Percentiles rank a stretch among this genome's conserved stretches.
phyloP scores from a whole-genome alignment of 2,797 vertebrate genomes.

The Pseudochirops cupreus region DNA sequence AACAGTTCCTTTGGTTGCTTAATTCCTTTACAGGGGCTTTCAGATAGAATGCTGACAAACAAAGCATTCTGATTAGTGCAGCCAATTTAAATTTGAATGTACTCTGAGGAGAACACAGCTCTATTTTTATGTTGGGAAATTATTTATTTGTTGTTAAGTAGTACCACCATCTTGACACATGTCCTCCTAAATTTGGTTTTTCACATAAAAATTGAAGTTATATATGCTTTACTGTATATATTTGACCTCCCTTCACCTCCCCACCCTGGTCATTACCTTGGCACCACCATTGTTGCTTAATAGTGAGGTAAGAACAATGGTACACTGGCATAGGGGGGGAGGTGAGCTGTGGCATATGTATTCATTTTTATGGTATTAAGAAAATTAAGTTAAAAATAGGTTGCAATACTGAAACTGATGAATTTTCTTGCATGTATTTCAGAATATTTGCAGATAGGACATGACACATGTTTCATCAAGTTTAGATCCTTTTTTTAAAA shows the following conservation, averaged over 20 bases:
- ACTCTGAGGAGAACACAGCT: not conserved
- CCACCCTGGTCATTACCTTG: not conserved
- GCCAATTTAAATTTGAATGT: not conserved
- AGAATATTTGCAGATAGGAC: not conserved
- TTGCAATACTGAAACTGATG: not conserved
- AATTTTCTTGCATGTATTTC: not conserved
- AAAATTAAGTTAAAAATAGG: not conserved
- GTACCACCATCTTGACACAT: not conserved
- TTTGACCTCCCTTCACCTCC: not conserved
- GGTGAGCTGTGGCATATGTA: not conserved
- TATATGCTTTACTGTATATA: not conserved
- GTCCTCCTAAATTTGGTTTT: not conserved
- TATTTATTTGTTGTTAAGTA: not conserved
- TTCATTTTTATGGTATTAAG: not conserved
- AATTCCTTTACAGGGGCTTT: constrained; percentile 15
- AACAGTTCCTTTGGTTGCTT: constrained; percentile 45
- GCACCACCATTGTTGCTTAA: not conserved
- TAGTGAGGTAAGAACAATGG: not conserved
- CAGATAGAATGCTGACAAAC: not conserved
- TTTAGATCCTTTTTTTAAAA: not conserved
- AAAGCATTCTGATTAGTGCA: not conserved
- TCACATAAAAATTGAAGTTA: not conserved
- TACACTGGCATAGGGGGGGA: not conserved
- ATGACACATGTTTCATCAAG: not conserved
- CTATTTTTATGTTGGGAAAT: not conserved